Conservation (phyloP, 1,140 invertebrate species). For the Trichoplusia ni region DNA sequence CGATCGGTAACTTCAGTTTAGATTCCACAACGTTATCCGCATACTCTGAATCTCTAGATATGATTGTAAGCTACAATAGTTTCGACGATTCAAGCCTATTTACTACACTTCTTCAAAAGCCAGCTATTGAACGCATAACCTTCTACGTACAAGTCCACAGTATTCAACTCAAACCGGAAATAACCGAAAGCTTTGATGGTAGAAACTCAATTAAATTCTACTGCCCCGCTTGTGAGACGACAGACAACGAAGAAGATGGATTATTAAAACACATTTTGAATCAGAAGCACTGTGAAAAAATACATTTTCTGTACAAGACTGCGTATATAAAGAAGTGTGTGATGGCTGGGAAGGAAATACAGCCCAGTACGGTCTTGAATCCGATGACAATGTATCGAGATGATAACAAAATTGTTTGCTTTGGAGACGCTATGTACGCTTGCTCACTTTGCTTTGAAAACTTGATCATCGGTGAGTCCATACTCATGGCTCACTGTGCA, state of each 20-base stretch:
- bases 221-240: constrained; percentile 59
- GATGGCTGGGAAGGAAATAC: constrained; percentile 61
- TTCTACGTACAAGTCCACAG: constrained; percentile 75
- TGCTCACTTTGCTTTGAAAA: constrained; percentile 74
- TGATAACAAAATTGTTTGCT: constrained; percentile 77
- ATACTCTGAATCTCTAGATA: constrained; percentile 71
- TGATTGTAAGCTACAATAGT: constrained; percentile 68
- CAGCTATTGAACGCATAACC: constrained; percentile 67
- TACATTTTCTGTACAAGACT: constrained; percentile 75
- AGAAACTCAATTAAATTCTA: constrained; percentile 59
- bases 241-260: constrained; percentile 59
- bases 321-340: constrained; percentile 76
- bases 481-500: constrained; percentile 66
- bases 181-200: constrained; percentile 41
- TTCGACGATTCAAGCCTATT: constrained; percentile 64
- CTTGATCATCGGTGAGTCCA: constrained; percentile 67
- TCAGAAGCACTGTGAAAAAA: constrained; percentile 68
- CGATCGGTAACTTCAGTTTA: constrained; percentile 70
- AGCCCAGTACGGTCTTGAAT: constrained; percentile 72
- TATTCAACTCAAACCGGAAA: constrained; percentile 60
- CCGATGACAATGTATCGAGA: constrained; percentile 74
- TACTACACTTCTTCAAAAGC: constrained; percentile 58
- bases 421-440: constrained; percentile 72
- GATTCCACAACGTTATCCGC: constrained; percentile 65
- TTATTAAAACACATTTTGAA: constrained; percentile 67